Conservation (phyloP, 2,113 vertebrate species). For the Sphyrna mokarran region DNA sequence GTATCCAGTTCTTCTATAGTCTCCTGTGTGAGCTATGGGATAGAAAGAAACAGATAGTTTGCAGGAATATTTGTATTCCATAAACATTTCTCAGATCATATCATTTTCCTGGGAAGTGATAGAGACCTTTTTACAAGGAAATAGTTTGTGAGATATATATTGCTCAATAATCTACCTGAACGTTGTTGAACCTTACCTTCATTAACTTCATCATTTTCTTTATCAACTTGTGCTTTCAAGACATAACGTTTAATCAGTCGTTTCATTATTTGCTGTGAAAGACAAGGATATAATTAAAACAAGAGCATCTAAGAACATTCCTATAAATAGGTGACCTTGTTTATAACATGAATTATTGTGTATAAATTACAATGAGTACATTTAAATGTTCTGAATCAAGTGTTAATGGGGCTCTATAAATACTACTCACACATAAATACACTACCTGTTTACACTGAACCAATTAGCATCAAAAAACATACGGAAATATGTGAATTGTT, state of each 20-base stretch:
- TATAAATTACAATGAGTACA: not conserved
- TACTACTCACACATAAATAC: not conserved
- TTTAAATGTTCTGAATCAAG: not conserved
- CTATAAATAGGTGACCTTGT: not conserved
- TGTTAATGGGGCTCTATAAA: not conserved
- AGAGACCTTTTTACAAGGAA: not conserved
- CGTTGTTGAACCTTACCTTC: slow-evolving; percentile 64
- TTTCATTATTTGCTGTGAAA: slow-evolving; percentile 80
- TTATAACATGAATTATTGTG: not conserved
- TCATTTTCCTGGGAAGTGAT: not conserved
- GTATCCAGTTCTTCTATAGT: not conserved
- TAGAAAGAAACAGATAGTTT: not conserved
- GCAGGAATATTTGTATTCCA: not conserved
- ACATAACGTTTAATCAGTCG: slow-evolving; percentile 82
- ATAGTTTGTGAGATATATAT: not conserved
- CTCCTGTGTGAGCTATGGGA: not conserved
- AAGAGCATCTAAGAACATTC: not conserved
- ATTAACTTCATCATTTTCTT: slow-evolving; percentile 84
- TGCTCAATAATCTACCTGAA: slow-evolving; percentile 2
- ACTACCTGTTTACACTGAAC: not conserved
- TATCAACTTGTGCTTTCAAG: slow-evolving; percentile 84
- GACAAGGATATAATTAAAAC: slow-evolving; percentile 40
- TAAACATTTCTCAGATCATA: not conserved
- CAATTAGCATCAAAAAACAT: not conserved
- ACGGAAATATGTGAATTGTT: not conserved